Conservation (phyloP, 92 coral and sea anemone species). For the Plumapathes pennacea region DNA sequence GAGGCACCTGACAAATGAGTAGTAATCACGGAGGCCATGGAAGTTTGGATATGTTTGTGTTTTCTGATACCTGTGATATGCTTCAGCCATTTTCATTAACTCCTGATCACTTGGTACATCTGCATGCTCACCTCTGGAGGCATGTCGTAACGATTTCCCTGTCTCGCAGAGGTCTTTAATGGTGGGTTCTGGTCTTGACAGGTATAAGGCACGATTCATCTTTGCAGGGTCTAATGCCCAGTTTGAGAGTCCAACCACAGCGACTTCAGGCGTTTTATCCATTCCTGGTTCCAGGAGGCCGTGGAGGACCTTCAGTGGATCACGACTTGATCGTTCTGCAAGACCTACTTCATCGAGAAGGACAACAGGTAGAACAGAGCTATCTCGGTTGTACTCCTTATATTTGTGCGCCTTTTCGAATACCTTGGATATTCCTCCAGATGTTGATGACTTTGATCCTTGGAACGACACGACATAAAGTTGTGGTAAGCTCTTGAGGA, state of each 20-base stretch:
- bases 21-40: slow-evolving; percentile 65
- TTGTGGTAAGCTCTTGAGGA: slow-evolving; percentile 81
- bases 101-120: slow-evolving; percentile 12
- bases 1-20: slow-evolving; percentile 52
- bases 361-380: slow-evolving; percentile 91
- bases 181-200: slow-evolving; percentile 95
- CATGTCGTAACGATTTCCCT: slow-evolving; percentile 81
- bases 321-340: slow-evolving; percentile 91
- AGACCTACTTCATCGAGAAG: slow-evolving; percentile 95
- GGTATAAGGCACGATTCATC: slow-evolving; percentile 98
- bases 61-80: slow-evolving; percentile 43
- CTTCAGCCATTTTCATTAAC: slow-evolving; percentile 27
- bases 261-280: slow-evolving; percentile 82
- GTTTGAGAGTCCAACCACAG: slow-evolving; percentile 96
- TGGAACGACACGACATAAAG: slow-evolving; percentile 91
- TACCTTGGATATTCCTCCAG: slow-evolving; percentile 91
- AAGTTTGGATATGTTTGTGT: slow-evolving; percentile 43
- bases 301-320: slow-evolving; percentile 94
- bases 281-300: slow-evolving; percentile 87
- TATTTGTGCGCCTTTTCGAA: slow-evolving; percentile 93
- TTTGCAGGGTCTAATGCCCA: slow-evolving; percentile 99
- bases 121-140: slow-evolving; percentile 18
- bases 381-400: slow-evolving; percentile 65
- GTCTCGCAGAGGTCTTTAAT: slow-evolving; percentile 78
- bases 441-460: slow-evolving; percentile 97